Evolutionary conservation across 37 sponge, comb jelly and placozoan species (phyloP).

Genomic region (Dysidea cf. avara): DNA sequence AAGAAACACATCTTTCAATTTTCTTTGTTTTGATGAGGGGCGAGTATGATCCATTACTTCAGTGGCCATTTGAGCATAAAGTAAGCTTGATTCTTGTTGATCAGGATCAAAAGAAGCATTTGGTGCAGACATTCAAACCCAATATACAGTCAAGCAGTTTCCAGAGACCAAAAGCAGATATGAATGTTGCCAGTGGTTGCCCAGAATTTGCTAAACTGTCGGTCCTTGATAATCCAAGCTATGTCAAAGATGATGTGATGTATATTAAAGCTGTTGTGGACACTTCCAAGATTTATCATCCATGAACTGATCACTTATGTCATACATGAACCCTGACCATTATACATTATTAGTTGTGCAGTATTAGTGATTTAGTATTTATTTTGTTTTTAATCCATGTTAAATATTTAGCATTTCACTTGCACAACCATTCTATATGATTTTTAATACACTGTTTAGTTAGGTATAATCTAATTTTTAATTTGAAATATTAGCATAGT

Average conservation of each 20-base stretch:
- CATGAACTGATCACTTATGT: no score
- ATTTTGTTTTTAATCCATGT: no score
- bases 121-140: slow-evolving; percentile 84
- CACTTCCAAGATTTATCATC: slow-evolving; percentile 56
- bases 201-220: slow-evolving; percentile 60
- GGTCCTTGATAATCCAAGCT: slow-evolving; percentile 46
- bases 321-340: no score
- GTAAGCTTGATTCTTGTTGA: slow-evolving; percentile 81
- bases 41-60: slow-evolving; percentile 76
- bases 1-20: slow-evolving; percentile 65
- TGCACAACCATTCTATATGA: no score
- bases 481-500: no score
- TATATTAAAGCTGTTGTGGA: slow-evolving; percentile 72
- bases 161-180: slow-evolving; percentile 56
- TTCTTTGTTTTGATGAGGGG: slow-evolving; percentile 90
- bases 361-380: no score
- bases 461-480: no score
- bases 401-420: no score
- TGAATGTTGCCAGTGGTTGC: slow-evolving; percentile 86
- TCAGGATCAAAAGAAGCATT: slow-evolving; percentile 61
- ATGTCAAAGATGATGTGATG: slow-evolving; percentile 69
- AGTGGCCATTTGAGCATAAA: slow-evolving; percentile 88
- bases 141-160: slow-evolving; percentile 48
- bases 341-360: no score
- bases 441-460: no score